These are phyloP conservation scores for Forbesichthys agassizii DNA, from an alignment of 2,113 vertebrate genomes.

Conservation along the genomic window DNA sequence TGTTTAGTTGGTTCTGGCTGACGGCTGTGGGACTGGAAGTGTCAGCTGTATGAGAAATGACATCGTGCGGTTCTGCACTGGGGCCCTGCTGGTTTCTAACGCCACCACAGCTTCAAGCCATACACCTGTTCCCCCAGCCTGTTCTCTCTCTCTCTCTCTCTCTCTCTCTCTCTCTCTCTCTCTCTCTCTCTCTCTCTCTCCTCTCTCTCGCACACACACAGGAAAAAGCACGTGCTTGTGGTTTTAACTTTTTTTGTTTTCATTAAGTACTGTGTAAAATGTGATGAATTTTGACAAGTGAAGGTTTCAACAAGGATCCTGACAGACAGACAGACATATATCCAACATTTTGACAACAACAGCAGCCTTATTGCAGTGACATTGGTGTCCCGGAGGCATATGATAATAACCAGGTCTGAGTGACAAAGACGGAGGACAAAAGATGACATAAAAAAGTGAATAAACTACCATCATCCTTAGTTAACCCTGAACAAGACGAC, in stretches of 20 bases:
- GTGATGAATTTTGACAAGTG: conserved; percentile 67
- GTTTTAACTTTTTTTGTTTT: conserved; percentile 73
- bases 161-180: conserved; percentile 8
- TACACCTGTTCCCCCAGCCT: conserved; percentile 73
- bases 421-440: conserved; percentile 34
- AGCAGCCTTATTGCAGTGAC: conserved; percentile 58
- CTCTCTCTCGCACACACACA: conserved; percentile 22
- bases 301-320: conserved; percentile 64
- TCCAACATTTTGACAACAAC: conserved; percentile 65
- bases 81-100: conserved; percentile 49
- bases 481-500: too few relatives aligned
- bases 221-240: conserved; percentile 41
- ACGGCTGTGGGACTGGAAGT: conserved; percentile 59
- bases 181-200: background rate
- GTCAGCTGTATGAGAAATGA: conserved; percentile 62
- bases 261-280: conserved; percentile 70
- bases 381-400: conserved; percentile 66
- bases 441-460: conserved; percentile 17
- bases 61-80: conserved; percentile 21
- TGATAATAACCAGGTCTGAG: conserved; percentile 50
- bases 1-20: conserved; percentile 47
- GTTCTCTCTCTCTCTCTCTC: conserved; percentile 28
- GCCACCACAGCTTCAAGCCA: conserved; percentile 72
- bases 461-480: too few relatives aligned
- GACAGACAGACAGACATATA: conserved; percentile 55